Evolutionary conservation across 2,113 vertebrate genomes (phyloP).

Genomic region (Tragelaphus imberbis): DNA sequence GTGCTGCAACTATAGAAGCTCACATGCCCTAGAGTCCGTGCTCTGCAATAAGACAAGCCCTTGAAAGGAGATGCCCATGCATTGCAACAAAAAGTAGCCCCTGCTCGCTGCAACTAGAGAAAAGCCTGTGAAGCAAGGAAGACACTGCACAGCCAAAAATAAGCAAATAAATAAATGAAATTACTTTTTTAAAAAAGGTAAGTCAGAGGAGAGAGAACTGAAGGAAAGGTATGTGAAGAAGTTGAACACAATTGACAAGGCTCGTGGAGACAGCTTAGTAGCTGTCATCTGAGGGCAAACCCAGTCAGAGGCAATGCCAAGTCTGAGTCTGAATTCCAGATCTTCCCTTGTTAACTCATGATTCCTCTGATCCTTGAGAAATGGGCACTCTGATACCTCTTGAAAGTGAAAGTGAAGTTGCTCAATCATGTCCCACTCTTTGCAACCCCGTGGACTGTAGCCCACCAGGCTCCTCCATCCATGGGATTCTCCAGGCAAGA

Average conservation of each 20-base stretch:
- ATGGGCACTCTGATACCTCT: neutral
- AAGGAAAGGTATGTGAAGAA: neutral
- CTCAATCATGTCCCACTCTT: too few species aligned
- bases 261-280: rapidly evolving
- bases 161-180: neutral
- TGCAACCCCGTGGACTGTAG: too few species aligned
- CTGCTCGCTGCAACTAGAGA: neutral
- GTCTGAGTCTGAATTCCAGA: neutral
- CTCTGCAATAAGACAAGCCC: neutral
- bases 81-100: neutral
- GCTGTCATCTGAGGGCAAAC: neutral
- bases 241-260: rapidly evolving
- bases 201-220: neutral
- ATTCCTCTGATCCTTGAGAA: neutral
- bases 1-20: neutral
- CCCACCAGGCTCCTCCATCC: too few species aligned
- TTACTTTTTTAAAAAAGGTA: neutral
- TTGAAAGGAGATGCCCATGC: neutral
- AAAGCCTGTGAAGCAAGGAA: neutral
- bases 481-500: too few species aligned
- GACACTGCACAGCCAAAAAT: neutral
- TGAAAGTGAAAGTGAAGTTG: too few species aligned
- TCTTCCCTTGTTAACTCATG: neutral
- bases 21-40: neutral
- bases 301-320: neutral